These are phyloP conservation scores for Andrena camellia DNA, from an alignment of 2,888 invertebrate species.

Conservation along the genomic window DNA sequence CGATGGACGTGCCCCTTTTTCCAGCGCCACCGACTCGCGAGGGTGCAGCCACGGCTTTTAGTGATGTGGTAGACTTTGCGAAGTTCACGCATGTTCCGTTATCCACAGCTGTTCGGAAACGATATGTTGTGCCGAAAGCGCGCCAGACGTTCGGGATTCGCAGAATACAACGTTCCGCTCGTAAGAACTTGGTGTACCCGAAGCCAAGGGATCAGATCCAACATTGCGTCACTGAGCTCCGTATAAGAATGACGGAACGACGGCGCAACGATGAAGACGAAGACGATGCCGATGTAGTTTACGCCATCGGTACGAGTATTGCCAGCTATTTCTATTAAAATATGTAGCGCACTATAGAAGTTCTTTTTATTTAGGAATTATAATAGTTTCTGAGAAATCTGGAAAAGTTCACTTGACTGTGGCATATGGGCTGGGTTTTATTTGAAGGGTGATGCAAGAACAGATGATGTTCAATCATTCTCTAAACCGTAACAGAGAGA, in stretches of 20 bases:
- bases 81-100: slow-evolving; percentile 50
- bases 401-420: neutral
- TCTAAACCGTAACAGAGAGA: neutral
- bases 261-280: slow-evolving; percentile 60
- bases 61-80: slow-evolving; percentile 71
- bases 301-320: slow-evolving; percentile 57
- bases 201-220: slow-evolving; percentile 43
- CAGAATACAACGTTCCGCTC: slow-evolving; percentile 53
- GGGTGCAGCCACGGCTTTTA: slow-evolving; percentile 68
- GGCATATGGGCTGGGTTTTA: neutral
- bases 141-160: slow-evolving; percentile 54
- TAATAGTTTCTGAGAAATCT: neutral
- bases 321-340: neutral
- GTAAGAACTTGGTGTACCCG: slow-evolving; percentile 74
- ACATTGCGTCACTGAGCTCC: slow-evolving; percentile 75
- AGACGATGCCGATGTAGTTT: slow-evolving; percentile 73
- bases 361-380: neutral
- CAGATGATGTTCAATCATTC: neutral
- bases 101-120: slow-evolving; percentile 55
- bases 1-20: slow-evolving; percentile 81
- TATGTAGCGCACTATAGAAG: neutral
- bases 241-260: slow-evolving; percentile 78
- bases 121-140: slow-evolving; percentile 62
- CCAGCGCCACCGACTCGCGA: slow-evolving; percentile 80
- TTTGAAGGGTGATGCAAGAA: neutral